Base-by-base conservation (phyloP, 2,113 vertebrate species). In the Laterallus jamaicensis region DNA sequence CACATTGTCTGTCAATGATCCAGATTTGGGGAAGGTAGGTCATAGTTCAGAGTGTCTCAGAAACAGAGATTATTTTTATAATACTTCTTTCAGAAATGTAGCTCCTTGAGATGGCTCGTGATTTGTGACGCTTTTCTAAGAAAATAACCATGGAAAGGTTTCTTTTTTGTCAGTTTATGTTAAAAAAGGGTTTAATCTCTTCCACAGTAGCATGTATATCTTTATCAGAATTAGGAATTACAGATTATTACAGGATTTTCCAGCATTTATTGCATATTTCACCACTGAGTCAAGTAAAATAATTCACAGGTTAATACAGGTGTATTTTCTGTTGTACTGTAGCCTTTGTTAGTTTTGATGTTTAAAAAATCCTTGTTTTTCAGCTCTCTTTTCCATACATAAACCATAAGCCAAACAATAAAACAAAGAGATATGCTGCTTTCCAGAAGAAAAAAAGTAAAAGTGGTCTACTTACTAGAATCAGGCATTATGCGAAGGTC, bases 401-500 rank as follows among this genome's bases (percentile, higher is more conserved):
- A 82, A 85, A 60, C 6, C 29, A 66, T 63, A 86, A 80, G 28
- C 50, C 75, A 49, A 80, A 76, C 49, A 73, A 55, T 56, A 86
- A 78, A 73, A 68, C 22, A n/a, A n/a, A 91, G 21, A 91, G 52
- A 80, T 14, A 50, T 79, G 56, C 15, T 1, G 5, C 63, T 89
- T 82, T 81, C 35, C 52, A 87, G 49, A 89, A 79, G 17, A 93
- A 69, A 63, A 94, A 44, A 42, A 42, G 42, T 71, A 10, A 39
- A 76, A 59, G 32, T 17, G 10, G n/a, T 12, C 21, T 62, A 98
- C 99, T 99, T 97, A 99, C 99, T 99, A 12, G 99, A 99, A 96
- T 99, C 99, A 4, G 99, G 99, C 99, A 99, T 99, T 94, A 99
- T 99, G 95, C 99, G 98, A 83, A 99, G 98, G 96, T 99, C 99